phyloP scores from a whole-genome alignment of 2,113 vertebrate species.

The Lagopus leucura region DNA sequence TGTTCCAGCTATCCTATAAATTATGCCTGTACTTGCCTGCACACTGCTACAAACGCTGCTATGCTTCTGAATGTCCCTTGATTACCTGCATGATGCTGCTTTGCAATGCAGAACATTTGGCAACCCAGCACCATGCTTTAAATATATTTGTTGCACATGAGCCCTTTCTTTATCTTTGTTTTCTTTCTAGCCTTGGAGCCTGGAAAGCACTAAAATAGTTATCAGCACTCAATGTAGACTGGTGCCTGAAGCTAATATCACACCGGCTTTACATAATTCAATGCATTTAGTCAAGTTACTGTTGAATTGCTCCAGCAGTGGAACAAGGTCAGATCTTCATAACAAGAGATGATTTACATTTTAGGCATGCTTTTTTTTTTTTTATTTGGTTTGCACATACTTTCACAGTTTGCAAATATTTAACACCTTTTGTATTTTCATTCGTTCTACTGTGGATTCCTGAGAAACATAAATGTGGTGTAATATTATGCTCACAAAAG shows the following conservation, averaged over 20 bases:
- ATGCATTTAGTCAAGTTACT: neutral
- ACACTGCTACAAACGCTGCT: neutral
- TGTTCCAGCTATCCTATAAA: neutral
- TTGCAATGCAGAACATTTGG: neutral
- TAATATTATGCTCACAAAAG: neutral
- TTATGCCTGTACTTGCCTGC: neutral
- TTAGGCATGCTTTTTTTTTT: neutral
- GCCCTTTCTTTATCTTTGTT: neutral
- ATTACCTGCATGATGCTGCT: neutral
- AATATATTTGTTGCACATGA: neutral
- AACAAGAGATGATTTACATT: neutral
- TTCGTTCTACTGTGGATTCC: neutral
- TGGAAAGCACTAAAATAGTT: neutral
- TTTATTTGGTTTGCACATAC: neutral
- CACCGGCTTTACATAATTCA: neutral
- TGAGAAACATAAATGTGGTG: neutral
- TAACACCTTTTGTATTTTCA: neutral
- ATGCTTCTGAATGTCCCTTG: accelerated
- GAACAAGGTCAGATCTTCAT: neutral
- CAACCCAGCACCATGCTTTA: neutral
- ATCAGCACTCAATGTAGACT: accelerated
- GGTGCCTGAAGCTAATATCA: neutral
- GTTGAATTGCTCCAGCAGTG: neutral
- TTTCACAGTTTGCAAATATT: neutral
- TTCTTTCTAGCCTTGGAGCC: neutral